phyloP scores from a whole-genome alignment of 2,888 invertebrate genomes.

The Drosophila sordidula region DNA sequence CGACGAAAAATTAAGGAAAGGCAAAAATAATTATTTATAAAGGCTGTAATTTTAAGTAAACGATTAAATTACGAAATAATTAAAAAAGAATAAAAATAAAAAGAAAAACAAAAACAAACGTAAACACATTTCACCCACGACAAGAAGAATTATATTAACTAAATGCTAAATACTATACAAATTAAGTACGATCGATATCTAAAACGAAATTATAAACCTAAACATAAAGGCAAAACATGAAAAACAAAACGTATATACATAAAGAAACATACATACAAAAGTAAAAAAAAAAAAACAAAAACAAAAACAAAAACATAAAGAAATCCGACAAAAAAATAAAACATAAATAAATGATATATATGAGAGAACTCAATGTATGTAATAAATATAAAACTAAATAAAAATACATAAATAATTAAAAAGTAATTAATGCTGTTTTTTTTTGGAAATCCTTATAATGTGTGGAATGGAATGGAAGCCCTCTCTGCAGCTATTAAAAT shows the following conservation, averaged over 20 bases:
- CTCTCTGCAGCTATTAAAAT: no score
- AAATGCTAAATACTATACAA: slow-evolving; percentile 69
- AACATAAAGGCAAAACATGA: slow-evolving; percentile 56
- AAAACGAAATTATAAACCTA: slow-evolving; percentile 72
- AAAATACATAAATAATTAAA: slow-evolving; percentile 76
- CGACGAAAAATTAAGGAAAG: slow-evolving; percentile 28
- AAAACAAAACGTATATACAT: slow-evolving; percentile 32
- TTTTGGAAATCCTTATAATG: no score
- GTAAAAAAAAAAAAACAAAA: slow-evolving; percentile 10
- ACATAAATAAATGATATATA: slow-evolving; percentile 59
- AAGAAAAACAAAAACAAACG: slow-evolving; percentile 35
- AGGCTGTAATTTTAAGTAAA: slow-evolving; percentile 85
- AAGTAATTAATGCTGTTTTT: slow-evolving; percentile 3
- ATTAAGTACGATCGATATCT: slow-evolving; percentile 77
- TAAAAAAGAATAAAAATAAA: slow-evolving; percentile 21
- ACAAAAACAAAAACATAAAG: slow-evolving; percentile 22
- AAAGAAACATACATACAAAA: slow-evolving; percentile 18
- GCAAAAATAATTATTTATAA: slow-evolving; percentile 82
- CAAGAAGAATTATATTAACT: slow-evolving; percentile 70
- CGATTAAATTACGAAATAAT: slow-evolving; percentile 56
- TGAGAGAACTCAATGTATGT: slow-evolving; percentile 82
- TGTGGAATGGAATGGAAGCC: no score
- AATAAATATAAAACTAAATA: slow-evolving; percentile 79
- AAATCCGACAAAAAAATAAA: slow-evolving; percentile 38
- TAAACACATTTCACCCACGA: slow-evolving; percentile 80